Conservation (phyloP, 2,797 vertebrate genomes). For the Phoebastria nigripes region DNA sequence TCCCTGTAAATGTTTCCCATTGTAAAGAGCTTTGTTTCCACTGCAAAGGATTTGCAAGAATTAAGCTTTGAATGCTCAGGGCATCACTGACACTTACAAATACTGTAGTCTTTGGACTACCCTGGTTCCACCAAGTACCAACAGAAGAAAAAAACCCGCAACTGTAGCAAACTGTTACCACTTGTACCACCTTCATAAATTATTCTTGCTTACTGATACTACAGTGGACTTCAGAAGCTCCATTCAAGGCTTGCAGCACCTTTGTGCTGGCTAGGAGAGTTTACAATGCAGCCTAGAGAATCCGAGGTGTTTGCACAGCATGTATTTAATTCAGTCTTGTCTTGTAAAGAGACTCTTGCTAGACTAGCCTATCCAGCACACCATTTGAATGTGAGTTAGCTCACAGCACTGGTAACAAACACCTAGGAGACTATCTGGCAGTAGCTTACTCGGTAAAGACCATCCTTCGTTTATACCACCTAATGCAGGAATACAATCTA, state of each 20-base stretch:
- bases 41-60: not conserved
- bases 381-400: not conserved
- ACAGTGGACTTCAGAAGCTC: not conserved
- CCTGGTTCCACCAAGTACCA: not conserved
- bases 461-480: not conserved
- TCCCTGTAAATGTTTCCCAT: not conserved
- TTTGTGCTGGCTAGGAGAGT: not conserved
- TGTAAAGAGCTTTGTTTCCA: not conserved
- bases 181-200: not conserved
- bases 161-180: not conserved
- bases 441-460: not conserved
- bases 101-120: not conserved
- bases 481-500: not conserved
- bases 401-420: not conserved
- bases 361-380: not conserved
- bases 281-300: not conserved
- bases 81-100: not conserved
- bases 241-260: not conserved
- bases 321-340: not conserved
- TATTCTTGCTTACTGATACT: not conserved
- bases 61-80: not conserved
- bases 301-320: accelerated
- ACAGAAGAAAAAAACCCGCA: not conserved
- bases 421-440: not conserved
- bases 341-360: not conserved